Evolutionary conservation across 2,888 invertebrate species (phyloP).

Genomic region (Apodemia zela): DNA sequence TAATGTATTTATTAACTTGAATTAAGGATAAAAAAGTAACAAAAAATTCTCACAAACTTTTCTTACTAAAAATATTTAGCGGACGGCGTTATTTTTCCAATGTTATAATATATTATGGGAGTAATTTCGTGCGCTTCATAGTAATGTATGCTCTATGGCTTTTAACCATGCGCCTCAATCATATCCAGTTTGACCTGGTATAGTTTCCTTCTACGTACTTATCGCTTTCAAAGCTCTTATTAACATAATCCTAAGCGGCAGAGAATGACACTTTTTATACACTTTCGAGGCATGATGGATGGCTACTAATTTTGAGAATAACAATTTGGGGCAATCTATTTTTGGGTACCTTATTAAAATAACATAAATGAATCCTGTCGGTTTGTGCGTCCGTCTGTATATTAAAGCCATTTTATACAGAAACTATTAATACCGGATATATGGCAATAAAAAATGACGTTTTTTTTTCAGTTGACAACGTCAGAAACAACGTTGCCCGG

Average conservation of each 20-base stretch:
- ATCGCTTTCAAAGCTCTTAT: conserved; percentile 14
- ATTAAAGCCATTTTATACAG: neutral
- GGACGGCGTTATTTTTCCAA: too few species aligned
- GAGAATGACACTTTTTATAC: conserved; percentile 16
- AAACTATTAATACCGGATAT: too few species aligned
- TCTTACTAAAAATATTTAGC: too few species aligned
- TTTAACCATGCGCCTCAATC: conserved; percentile 12
- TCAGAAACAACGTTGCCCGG: too few species aligned
- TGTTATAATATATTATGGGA: too few species aligned
- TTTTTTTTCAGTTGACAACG: too few species aligned
- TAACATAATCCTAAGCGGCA: conserved; percentile 11
- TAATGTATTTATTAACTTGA: too few species aligned
- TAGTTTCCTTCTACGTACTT: conserved; percentile 10
- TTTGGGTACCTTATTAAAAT: neutral
- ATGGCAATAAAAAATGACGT: too few species aligned
- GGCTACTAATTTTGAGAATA: conserved; percentile 3
- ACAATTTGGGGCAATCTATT: neutral
- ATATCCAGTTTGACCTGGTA: conserved; percentile 14
- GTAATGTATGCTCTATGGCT: neutral
- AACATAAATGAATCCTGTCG: neutral
- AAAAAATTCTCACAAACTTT: too few species aligned
- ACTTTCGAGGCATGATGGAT: conserved; percentile 15
- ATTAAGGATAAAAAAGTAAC: too few species aligned
- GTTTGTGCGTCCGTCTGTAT: neutral
- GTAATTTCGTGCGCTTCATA: neutral